Base-by-base conservation (phyloP, 2,888 invertebrate genomes). In the Ernsta delagoae region DNA sequence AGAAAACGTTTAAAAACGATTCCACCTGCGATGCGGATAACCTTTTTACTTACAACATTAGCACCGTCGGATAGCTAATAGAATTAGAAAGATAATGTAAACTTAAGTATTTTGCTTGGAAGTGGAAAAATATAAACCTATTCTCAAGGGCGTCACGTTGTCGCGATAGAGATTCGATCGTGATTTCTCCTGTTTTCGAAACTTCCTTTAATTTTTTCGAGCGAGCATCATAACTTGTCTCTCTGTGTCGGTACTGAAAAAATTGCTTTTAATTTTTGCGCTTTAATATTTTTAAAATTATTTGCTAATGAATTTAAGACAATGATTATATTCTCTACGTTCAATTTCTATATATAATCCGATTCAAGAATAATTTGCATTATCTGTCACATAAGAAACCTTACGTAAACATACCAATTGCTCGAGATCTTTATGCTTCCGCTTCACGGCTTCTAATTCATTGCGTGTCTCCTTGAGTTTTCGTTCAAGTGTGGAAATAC, bases 71-170 rank as follows among this genome's bases (percentile, higher is more conserved):
- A 16, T 16, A 16, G 16, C 16, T 16, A 16, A 16, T 16, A 16
- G 16, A 16, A 16, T 16, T 16, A 16, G 16, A 16, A 16, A 16
- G 16, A 16, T 16, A 16, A 16, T 16, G 16, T 16, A 16, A 16
- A 16, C 16, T 16, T 16, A 16, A 16, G 16, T 16, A 16, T 16
- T 16, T 16, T 16, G 16, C 16, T 16, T 16, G 16, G 16, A 16
- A 16, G 16, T 16, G 16, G 12, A 9, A 31, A 54, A 54, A 54
- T 31, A 31, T 31, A 54, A 54, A 68, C 93, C 93, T 88, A 12
- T 84, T 71, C 75, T 93, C 93, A 48, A 93, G 79, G 31, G 91
- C 91, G 78, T 92, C 91, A 12, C 93, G 84, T 73, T 92, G 93
- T 5, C 85, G 85, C 5, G 87, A 85, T 53, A 93, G 73, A 12